These are phyloP conservation scores for Taenaris catops DNA, from an alignment of 2,888 invertebrate species.

Conservation along the genomic window DNA sequence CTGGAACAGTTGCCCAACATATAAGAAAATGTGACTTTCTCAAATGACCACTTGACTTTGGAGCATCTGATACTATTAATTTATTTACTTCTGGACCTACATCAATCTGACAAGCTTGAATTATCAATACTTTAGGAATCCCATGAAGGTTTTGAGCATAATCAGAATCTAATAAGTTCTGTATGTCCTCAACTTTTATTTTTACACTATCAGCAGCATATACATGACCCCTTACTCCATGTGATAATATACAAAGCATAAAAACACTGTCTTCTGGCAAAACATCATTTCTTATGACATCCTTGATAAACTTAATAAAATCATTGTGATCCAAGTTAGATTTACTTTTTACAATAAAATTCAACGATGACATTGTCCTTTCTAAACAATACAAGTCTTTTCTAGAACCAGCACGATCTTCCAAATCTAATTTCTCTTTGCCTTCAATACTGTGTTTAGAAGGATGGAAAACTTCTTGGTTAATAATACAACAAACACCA, in stretches of 20 bases:
- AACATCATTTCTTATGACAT: conserved; percentile 42
- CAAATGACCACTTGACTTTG: conserved; percentile 34
- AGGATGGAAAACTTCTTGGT: conserved; percentile 61
- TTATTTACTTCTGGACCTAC: conserved; percentile 28
- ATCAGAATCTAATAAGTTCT: conserved; percentile 54
- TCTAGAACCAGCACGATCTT: conserved; percentile 47
- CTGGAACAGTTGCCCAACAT: conserved; percentile 66
- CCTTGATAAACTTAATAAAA: conserved; percentile 48
- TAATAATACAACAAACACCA: conserved; percentile 64
- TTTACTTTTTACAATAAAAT: conserved; percentile 49
- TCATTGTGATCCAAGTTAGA: conserved; percentile 46
- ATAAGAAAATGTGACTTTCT: conserved; percentile 57
- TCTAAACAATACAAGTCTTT: conserved; percentile 44
- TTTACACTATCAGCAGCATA: conserved; percentile 63
- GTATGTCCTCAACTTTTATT: conserved; percentile 58
- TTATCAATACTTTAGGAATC: conserved; percentile 59
- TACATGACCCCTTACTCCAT: conserved; percentile 61
- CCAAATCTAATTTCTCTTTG: conserved; percentile 30
- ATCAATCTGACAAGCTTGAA: conserved; percentile 67
- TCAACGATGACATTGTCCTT: conserved; percentile 49
- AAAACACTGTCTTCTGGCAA: conserved; percentile 54
- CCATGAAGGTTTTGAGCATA: conserved; percentile 40
- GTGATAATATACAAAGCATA: conserved; percentile 64
- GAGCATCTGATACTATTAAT: conserved; percentile 47
- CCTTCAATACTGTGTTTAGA: conserved; percentile 49